These are phyloP conservation scores for Vultur gryphus DNA, from an alignment of 2,797 vertebrate genomes.

Conservation along the genomic window DNA sequence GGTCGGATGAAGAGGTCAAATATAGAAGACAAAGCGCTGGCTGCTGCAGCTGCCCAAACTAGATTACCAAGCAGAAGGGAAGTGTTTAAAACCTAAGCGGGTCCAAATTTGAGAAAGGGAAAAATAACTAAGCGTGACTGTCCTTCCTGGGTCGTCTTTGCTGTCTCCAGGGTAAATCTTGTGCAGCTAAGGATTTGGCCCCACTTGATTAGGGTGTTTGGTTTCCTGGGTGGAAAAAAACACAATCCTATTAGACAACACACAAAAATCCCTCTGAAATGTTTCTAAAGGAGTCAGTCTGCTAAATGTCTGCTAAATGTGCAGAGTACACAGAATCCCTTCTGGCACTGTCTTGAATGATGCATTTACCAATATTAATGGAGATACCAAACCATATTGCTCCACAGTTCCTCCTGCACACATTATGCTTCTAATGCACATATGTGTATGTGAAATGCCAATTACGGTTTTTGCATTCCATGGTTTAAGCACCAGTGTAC, in stretches of 20 bases:
- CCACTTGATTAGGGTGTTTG: not conserved
- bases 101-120: not conserved
- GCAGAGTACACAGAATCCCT: constrained; percentile 41
- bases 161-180: not conserved
- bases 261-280: constrained; percentile 25
- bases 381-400: constrained; percentile 49
- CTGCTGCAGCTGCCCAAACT: constrained; percentile 57
- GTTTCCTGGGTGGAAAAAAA: constrained; percentile 13
- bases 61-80: constrained; percentile 47
- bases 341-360: constrained; percentile 19
- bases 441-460: constrained; percentile 5
- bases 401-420: constrained; percentile 26
- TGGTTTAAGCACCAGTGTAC: not conserved
- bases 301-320: constrained; percentile 38
- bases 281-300: constrained; percentile 38
- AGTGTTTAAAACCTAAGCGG: constrained; percentile 17
- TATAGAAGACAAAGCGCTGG: constrained; percentile 38
- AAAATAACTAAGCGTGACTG: not conserved
- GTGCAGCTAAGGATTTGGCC: not conserved
- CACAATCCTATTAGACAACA: not conserved
- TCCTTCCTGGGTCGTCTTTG: not conserved
- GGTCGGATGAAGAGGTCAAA: constrained; percentile 42
- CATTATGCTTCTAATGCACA: not conserved
- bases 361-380: constrained; percentile 53
- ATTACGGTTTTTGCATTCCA: not conserved